A percentile compares a stretch with the other conserved stretches of the same genome.
Evolutionary conservation across 2,113 vertebrate species (phyloP).

Genomic region (Zosterops hypoxanthus): DNA sequence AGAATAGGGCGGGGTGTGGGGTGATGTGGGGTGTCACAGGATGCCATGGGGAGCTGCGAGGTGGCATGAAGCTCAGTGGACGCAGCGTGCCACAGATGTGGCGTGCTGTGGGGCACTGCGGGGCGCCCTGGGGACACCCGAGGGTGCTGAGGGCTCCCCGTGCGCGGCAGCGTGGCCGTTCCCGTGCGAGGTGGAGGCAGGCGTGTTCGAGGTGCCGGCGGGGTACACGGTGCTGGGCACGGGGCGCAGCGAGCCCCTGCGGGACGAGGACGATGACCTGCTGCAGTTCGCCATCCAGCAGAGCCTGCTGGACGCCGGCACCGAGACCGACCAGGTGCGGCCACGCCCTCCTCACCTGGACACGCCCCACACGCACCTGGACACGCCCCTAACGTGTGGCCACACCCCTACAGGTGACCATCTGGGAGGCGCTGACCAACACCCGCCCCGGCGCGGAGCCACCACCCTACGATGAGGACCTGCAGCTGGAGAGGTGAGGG

Average conservation of each 20-base stretch:
- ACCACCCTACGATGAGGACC: slow-evolving; percentile 84
- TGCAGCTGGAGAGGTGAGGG: slow-evolving; percentile 88
- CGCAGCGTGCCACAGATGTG: fast-evolving
- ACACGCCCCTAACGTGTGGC: fast-evolving
- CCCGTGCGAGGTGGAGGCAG: slow-evolving; percentile 68
- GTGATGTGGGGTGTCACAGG: fast-evolving
- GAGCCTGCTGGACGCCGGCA: slow-evolving; percentile 90
- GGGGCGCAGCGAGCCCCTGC: slow-evolving; percentile 88
- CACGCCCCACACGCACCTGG: fast-evolving
- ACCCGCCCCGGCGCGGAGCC: slow-evolving; percentile 75
- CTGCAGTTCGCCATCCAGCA: slow-evolving; percentile 96
- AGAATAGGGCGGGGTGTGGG: neutral
- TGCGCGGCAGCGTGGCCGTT: neutral
- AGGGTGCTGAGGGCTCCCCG: neutral
- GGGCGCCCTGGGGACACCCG: fast-evolving
- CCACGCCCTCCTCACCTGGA: fast-evolving
- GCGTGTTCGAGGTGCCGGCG: slow-evolving; percentile 88
- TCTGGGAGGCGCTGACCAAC: slow-evolving; percentile 94
- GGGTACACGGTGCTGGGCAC: slow-evolving; percentile 90
- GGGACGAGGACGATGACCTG: slow-evolving; percentile 91
- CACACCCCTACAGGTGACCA: slow-evolving; percentile 80
- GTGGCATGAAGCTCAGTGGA: fast-evolving
- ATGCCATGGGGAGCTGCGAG: fast-evolving
- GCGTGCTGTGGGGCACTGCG: fast-evolving
- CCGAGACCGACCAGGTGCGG: slow-evolving; percentile 89